Conservation (phyloP, 2,888 invertebrate species). For the Dynastes hyllus region DNA sequence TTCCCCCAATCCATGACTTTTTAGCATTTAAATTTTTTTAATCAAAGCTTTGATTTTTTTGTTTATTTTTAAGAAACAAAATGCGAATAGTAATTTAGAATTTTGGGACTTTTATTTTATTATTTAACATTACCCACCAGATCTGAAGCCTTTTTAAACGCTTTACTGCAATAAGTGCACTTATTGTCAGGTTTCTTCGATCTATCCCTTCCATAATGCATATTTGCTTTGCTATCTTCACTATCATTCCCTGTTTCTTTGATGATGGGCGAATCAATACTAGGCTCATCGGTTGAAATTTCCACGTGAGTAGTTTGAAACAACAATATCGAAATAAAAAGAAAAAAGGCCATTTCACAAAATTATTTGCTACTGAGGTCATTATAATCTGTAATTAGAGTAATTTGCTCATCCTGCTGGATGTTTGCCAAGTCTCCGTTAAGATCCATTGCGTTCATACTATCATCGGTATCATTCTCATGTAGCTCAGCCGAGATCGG, state of each 20-base stretch:
- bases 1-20: too few species aligned
- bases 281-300: slow-evolving; percentile 42
- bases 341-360: not conserved
- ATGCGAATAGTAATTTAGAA: too few species aligned
- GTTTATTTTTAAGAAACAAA: too few species aligned
- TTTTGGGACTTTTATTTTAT: too few species aligned
- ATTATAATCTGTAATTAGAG: slow-evolving; percentile 46
- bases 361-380: slow-evolving; percentile 14
- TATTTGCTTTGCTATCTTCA: slow-evolving; percentile 52
- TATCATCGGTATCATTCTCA: slow-evolving; percentile 26
- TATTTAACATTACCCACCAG: slow-evolving; percentile 64
- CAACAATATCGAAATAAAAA: slow-evolving; percentile 5
- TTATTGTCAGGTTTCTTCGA: slow-evolving; percentile 69
- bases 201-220: not conserved
- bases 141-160: slow-evolving; percentile 81
- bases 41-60: not conserved
- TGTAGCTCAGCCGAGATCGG: slow-evolving; percentile 19
- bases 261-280: slow-evolving; percentile 52
- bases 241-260: slow-evolving; percentile 58
- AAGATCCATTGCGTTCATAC: slow-evolving; percentile 13
- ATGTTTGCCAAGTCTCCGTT: slow-evolving; percentile 15
- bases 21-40: too few species aligned
- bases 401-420: slow-evolving; percentile 32
- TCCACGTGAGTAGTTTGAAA: slow-evolving; percentile 37
- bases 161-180: slow-evolving; percentile 77